Percentiles rank a stretch among this genome's conserved stretches.
Evolutionary conservation across 2,113 vertebrate genomes (phyloP).

Genomic region (Cathartes aura): DNA sequence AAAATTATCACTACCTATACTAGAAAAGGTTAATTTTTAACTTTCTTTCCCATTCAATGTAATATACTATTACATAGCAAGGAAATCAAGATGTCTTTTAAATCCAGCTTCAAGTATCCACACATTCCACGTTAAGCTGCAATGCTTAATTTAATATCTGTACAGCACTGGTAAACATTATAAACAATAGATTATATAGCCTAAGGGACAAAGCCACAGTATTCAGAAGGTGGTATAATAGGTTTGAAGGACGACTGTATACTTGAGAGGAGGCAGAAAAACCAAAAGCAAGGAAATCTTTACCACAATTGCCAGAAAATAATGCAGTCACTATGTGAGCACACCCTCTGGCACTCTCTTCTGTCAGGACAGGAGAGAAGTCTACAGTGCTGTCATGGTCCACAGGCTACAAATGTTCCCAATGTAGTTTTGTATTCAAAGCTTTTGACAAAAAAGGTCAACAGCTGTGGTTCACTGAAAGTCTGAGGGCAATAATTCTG

Average conservation of each 20-base stretch:
- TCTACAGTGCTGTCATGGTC: conserved; percentile 50
- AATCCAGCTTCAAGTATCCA: conserved; percentile 71
- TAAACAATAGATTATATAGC: conserved; percentile 59
- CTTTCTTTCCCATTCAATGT: conserved; percentile 18
- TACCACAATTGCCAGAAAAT: conserved; percentile 56
- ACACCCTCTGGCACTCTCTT: conserved; percentile 40
- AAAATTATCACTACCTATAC: conserved; percentile 7
- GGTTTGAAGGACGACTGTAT: conserved; percentile 42
- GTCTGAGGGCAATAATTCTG: conserved; percentile 54
- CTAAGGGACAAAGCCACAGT: conserved; percentile 41
- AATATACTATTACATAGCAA: conserved; percentile 61
- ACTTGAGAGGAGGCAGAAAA: conserved; percentile 68
- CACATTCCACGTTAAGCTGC: conserved; percentile 71
- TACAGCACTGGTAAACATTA: conserved; percentile 60
- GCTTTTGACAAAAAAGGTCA: conserved; percentile 61
- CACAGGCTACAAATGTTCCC: conserved; percentile 67
- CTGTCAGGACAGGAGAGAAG: conserved; percentile 27
- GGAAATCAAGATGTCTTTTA: conserved; percentile 63
- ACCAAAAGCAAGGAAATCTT: conserved; percentile 43
- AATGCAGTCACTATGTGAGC: conserved; percentile 46
- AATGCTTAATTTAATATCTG: conserved; percentile 79
- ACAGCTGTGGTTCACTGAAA: conserved; percentile 62
- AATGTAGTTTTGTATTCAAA: conserved; percentile 42
- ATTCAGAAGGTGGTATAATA: conserved; percentile 65
- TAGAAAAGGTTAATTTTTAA: conserved; percentile 47